Conservation (phyloP, 2,888 invertebrate genomes). For the Caenorhabditis drosophilae region DNA sequence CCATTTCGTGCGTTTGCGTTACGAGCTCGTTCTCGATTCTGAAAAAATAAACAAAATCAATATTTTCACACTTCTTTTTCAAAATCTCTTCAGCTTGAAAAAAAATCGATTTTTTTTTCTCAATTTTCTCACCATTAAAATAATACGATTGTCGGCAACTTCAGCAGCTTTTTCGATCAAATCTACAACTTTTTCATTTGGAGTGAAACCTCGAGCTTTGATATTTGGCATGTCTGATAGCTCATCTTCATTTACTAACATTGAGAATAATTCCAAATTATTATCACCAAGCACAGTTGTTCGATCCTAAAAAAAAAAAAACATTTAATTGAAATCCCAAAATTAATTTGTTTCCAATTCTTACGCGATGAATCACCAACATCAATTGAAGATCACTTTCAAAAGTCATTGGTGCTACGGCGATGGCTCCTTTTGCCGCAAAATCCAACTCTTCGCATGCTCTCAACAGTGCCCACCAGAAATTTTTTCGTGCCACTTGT, state of each 20-base stretch:
- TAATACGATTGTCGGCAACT: conserved; percentile 17
- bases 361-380: conserved; percentile 19
- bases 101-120: neutral
- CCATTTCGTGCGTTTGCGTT: conserved; percentile 12
- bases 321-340: neutral
- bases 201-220: neutral
- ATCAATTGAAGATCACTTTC: conserved; percentile 22
- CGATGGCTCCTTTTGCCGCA: conserved; percentile 25
- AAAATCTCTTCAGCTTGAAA: neutral
- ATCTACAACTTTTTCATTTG: conserved; percentile 17
- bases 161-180: conserved; percentile 24
- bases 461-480: conserved; percentile 36
- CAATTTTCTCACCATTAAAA: conserved; percentile 12
- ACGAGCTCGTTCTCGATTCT: conserved; percentile 21
- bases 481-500: neutral
- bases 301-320: conserved; percentile 7
- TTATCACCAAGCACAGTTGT: conserved; percentile 29
- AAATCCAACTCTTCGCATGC: conserved; percentile 37
- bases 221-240: neutral
- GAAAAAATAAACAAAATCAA: conserved; percentile 1
- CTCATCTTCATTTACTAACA: neutral
- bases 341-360: neutral
- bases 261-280: conserved; percentile 18
- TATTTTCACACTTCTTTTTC: too few species aligned
- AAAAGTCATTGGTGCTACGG: conserved; percentile 22